A percentile compares a stretch with the other conserved stretches of the same genome.
phyloP scores from a whole-genome alignment of 1,140 invertebrate species.

The Pseudobourletiella spinata region DNA sequence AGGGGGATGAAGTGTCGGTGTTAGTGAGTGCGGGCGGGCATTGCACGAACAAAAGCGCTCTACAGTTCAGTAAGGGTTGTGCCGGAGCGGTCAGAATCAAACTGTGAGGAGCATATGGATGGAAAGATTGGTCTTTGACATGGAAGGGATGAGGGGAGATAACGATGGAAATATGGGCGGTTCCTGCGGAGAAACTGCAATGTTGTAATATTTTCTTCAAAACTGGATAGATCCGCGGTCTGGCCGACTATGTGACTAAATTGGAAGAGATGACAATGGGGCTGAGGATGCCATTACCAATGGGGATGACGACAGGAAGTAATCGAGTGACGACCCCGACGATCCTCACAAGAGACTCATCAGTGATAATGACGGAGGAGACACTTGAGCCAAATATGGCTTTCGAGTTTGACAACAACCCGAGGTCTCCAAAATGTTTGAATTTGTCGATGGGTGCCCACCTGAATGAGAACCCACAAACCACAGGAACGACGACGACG shows the following conservation, averaged over 20 bases:
- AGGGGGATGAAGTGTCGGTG: no score
- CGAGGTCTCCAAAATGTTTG: conserved; percentile 25
- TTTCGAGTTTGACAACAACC: conserved; percentile 12
- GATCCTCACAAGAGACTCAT: not conserved
- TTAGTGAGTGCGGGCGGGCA: no score
- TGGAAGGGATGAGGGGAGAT: no score
- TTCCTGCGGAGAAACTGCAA: not conserved
- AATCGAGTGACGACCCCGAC: not conserved
- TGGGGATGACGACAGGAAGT: not conserved
- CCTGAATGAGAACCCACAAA: conserved; percentile 5
- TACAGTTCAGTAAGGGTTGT: no score
- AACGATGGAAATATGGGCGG: not conserved
- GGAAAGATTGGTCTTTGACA: no score
- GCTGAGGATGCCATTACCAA: conserved; percentile 4
- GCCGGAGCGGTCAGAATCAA: no score
- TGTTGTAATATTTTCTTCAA: not conserved
- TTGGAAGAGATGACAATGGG: conserved; percentile 13
- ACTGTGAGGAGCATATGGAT: no score
- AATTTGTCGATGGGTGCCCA: conserved; percentile 28
- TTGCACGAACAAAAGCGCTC: no score
- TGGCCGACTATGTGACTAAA: conserved; percentile 18
- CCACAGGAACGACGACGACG: not conserved
- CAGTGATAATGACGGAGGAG: conserved; percentile 18
- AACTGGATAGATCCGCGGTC: conserved; percentile 17
- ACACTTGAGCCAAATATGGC: conserved; percentile 15